Conservation (phyloP, 2,888 invertebrate genomes). For the Microdon myrmicae region DNA sequence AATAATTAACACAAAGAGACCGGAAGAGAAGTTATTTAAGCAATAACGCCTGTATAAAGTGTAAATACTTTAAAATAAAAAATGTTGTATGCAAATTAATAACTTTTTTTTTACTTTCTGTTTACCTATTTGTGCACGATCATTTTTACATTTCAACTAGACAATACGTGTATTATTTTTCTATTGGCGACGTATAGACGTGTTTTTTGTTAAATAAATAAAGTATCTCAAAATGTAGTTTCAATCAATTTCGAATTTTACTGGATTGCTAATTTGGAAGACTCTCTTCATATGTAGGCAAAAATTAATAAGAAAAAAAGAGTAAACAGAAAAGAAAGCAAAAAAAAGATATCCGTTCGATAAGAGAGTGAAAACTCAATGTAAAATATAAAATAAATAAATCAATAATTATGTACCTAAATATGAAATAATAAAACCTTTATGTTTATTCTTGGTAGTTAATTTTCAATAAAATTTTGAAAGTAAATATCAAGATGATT, state of each 20-base stretch:
- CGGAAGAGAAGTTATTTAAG: slow-evolving; percentile 27
- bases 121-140: too few relatives aligned
- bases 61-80: slow-evolving; percentile 35
- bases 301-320: slow-evolving; percentile 16
- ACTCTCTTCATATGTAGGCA: slow-evolving; percentile 22
- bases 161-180: slow-evolving; percentile 2
- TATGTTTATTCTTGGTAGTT: slow-evolving; percentile 22
- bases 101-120: not conserved
- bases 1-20: slow-evolving; percentile 9
- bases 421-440: slow-evolving; percentile 31
- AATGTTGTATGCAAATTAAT: not conserved
- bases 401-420: slow-evolving; percentile 48
- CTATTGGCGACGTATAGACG: slow-evolving; percentile 30
- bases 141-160: not conserved
- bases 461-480: slow-evolving; percentile 15
- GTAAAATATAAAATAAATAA: slow-evolving; percentile 20
- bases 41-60: slow-evolving; percentile 38
- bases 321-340: slow-evolving; percentile 19
- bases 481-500: not conserved
- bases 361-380: slow-evolving; percentile 26
- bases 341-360: slow-evolving; percentile 31
- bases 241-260: slow-evolving; percentile 4
- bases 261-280: slow-evolving; percentile 30
- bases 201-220: slow-evolving; percentile 16
- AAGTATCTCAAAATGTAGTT: too few relatives aligned